Base-by-base conservation (phyloP, 2,113 vertebrate genomes). In the Onychostoma macrolepis region DNA sequence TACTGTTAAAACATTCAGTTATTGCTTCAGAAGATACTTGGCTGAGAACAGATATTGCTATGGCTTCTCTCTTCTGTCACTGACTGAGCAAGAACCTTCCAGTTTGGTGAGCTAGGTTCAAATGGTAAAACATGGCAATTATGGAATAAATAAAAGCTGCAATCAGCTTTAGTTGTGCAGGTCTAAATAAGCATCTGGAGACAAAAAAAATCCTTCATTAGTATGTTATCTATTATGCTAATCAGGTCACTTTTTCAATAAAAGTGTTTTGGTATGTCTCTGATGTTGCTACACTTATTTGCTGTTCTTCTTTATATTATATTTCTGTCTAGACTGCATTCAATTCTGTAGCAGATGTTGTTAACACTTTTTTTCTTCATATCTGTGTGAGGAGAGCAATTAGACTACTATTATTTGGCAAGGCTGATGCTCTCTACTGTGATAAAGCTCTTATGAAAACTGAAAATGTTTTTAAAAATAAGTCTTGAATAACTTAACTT, bases 361-460 rank as follows among this genome's bases (percentile, higher is more conserved):
- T 41, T 17, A 28, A 41, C 21, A 30, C 33, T 10, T 61, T 28
- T 21, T 28, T 19, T 38, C 83, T 58, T 75, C 89, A 76, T 72
- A 83, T 86, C 36, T 78, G 90, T 26, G n/a, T 48, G 33, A 28
- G 24, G 21, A 83, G 50, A 78, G 90, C 89, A 90, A 90, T 85
- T 90, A 91, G 89, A 41, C 69, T 41, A 71, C 19, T 38, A 41
- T 24, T 41, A 72, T 94, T 93, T 91, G 93, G 92, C 91, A 92
- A 93, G 89, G 92, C 90, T 87, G 88, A 88, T 81, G 74, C 10
- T 86, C 84, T 86, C 72, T 80, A n/a, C 36, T 38, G 21, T 72
- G 69, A 72, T 72, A 24, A 24, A 72, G 11, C 69, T 72, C 21
- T 72, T 72, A 24, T 41, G 36, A 41, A 72, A 41, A n/a, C 36